Base-by-base conservation (phyloP, 2,113 vertebrate species). In the Alligator sinensis region DNA sequence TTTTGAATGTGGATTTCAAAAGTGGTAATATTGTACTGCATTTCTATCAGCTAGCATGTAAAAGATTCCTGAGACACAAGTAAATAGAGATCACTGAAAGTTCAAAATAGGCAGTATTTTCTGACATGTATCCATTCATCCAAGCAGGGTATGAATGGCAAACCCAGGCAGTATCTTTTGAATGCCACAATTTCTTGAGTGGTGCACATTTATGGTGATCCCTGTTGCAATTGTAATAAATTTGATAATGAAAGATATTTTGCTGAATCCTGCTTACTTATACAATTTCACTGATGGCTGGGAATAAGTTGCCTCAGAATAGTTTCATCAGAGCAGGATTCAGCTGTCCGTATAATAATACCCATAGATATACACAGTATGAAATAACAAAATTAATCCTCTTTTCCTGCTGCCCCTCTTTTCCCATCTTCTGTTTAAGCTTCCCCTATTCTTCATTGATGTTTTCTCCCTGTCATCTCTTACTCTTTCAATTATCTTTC, bases 101-200 rank as follows among this genome's bases (percentile, higher is more conserved):
- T 95, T 92, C 54, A 79, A 87, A 47, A 80, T 6, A 62, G 60
- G 25, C 30, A 61, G 68, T 74, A 57, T 88, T 87, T 86, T 92
- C 21, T 89, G 21, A 22, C 30, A 96, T 30, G 18, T 16, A 58
- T 77, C 82, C 93, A 7, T 80, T 93, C 72, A 77, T 59, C n/a
- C 54, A 47, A 72, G 16, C 22, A 60, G 77, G 59, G 66, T 70
- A 75, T 21, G 28, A 15, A 4, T 68, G 15, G 28, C 18, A 3
- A 1, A 2, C 86, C 58, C 92, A 77, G 57, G 14, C 11, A 75
- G 12, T 21, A 59, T 13, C 28, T 88, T 80, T 83, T 57, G 81
- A 95, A 88, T 66, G 24, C 30, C 3, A 1, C 2, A 1, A 5
- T 82, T 91, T 78, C 72, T 59, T 91, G 68, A 92, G 19, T 62